Conservation (phyloP, 53 echinoderm and acorn worm genomes). For the Zoroaster sp. region DNA sequence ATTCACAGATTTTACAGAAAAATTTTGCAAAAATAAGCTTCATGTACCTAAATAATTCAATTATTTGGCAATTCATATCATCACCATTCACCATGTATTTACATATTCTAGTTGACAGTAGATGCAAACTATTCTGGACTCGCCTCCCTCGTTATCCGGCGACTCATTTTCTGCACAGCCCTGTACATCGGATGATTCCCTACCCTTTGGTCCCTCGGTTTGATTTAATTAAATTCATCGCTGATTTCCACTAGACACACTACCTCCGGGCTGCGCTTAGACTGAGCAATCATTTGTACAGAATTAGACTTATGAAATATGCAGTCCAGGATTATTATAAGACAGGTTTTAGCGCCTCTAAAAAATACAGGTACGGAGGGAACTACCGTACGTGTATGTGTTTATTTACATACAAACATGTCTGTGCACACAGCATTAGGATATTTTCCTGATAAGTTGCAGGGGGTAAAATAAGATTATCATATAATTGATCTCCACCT, state of each 20-base stretch:
- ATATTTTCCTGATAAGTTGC: too few species aligned
- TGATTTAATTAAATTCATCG: slow-evolving; percentile 48
- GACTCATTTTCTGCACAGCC: neutral
- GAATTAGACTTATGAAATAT: slow-evolving; percentile 25
- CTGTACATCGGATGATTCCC: neutral
- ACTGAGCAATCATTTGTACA: neutral
- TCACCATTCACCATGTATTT: too few species aligned
- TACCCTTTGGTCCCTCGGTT: neutral
- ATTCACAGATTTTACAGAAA: too few species aligned
- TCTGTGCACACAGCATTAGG: neutral
- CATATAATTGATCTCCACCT: too few species aligned
- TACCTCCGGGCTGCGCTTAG: neutral
- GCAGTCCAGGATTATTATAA: neutral
- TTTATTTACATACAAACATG: neutral
- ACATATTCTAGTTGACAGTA: too few species aligned
- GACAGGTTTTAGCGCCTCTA: neutral
- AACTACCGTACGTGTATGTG: neutral
- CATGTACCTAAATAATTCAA: too few species aligned
- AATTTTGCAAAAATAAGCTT: too few species aligned
- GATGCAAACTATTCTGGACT: too few species aligned
- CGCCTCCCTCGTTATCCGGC: neutral
- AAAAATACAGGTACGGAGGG: neutral
- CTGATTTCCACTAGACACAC: slow-evolving; percentile 10
- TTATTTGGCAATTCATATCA: too few species aligned
- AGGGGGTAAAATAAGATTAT: too few species aligned